Evolutionary conservation across 2,888 invertebrate species (phyloP).

Genomic region (Sphaerophoria taeniata): DNA sequence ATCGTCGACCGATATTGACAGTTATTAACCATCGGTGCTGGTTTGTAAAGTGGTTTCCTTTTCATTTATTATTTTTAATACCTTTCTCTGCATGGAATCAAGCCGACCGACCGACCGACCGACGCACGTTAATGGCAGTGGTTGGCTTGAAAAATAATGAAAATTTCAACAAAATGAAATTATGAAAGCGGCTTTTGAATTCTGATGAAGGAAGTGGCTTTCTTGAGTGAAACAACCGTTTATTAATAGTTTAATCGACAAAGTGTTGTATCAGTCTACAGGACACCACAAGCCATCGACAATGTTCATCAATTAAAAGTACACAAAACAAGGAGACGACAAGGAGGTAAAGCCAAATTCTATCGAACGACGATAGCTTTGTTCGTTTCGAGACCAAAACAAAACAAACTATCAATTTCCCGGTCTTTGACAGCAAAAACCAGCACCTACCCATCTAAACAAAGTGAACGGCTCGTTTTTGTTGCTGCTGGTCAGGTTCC

Average conservation of each 20-base stretch:
- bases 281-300: too few relatives aligned
- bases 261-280: too few relatives aligned
- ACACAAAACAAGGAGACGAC: neutral
- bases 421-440: neutral
- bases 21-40: neutral
- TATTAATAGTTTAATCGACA: too few relatives aligned
- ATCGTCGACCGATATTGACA: neutral
- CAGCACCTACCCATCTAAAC: too few relatives aligned
- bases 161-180: constrained; percentile 7
- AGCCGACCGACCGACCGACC: too few relatives aligned
- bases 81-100: too few relatives aligned
- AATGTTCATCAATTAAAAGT: neutral
- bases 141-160: neutral
- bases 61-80: constrained; percentile 2
- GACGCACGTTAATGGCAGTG: neutral
- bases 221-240: too few relatives aligned
- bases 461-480: neutral
- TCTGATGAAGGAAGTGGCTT: neutral
- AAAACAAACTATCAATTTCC: constrained; percentile 1
- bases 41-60: neutral
- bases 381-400: neutral
- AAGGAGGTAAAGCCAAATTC: neutral
- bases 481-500: neutral
- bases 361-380: neutral
- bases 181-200: constrained; percentile 1